Conservation (phyloP, 1,140 invertebrate species). For the Cyclargus thomasi region DNA sequence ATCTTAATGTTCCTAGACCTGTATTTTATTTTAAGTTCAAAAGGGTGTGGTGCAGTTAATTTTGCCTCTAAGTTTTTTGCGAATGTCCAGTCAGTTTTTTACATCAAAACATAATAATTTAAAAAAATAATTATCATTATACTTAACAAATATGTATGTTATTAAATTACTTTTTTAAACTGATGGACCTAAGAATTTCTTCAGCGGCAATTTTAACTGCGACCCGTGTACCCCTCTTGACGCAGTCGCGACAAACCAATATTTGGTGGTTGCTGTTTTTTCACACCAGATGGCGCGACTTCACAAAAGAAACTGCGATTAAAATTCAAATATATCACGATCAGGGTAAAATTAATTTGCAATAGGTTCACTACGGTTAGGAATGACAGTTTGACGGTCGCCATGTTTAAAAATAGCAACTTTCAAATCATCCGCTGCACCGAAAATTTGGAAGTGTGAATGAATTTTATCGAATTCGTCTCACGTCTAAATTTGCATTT, state of each 20-base stretch:
- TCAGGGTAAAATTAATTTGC: constrained; percentile 13
- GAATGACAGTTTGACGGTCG: not conserved
- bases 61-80: not conserved
- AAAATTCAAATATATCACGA: not conserved
- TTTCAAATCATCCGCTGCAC: constrained; percentile 21
- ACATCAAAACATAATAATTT: too few relatives aligned
- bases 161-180: too few relatives aligned
- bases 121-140: too few relatives aligned
- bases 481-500: constrained; percentile 49
- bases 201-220: not conserved
- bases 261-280: constrained; percentile 20
- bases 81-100: not conserved
- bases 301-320: not conserved
- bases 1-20: constrained; percentile 67
- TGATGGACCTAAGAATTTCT: too few relatives aligned
- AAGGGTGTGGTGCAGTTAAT: not conserved
- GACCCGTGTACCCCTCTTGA: not conserved
- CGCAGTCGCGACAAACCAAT: constrained; percentile 2
- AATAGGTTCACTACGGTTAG: constrained; percentile 10
- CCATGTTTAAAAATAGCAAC: constrained; percentile 19
- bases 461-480: constrained; percentile 43
- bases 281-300: not conserved
- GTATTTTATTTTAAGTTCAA: constrained; percentile 53
- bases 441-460: constrained; percentile 35
- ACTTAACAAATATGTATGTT: too few relatives aligned